These are phyloP conservation scores for Antennarius maculatus DNA, from an alignment of 2,797 vertebrate genomes.

Conservation along the genomic window DNA sequence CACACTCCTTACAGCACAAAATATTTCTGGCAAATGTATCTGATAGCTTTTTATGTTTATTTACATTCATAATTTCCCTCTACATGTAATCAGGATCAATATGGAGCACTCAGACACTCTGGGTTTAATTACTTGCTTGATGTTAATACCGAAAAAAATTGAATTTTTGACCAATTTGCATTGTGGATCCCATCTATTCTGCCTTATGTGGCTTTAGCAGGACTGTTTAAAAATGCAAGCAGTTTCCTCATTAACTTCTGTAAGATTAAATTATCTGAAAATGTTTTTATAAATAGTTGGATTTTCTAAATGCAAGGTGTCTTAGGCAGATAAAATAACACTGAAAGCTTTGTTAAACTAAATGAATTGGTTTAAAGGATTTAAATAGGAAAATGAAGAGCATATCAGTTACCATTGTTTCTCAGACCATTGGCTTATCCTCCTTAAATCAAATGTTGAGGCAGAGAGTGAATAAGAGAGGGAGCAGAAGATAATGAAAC, in stretches of 20 bases:
- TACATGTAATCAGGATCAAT: conserved; percentile 15
- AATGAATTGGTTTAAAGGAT: neutral
- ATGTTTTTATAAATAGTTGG: neutral
- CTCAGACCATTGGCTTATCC: too few relatives aligned
- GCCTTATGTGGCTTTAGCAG: neutral
- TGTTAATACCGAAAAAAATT: neutral
- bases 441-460: too few relatives aligned
- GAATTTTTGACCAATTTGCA: neutral
- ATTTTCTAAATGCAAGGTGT: neutral
- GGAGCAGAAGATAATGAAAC: too few relatives aligned
- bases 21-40: neutral
- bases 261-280: neutral
- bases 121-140: neutral
- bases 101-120: neutral
- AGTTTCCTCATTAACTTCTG: neutral
- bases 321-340: neutral
- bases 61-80: conserved; percentile 7
- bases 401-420: too few relatives aligned
- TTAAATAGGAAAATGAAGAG: too few relatives aligned
- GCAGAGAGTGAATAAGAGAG: too few relatives aligned
- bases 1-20: too few relatives aligned
- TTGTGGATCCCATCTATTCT: neutral
- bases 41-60: conserved; percentile 1
- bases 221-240: neutral
- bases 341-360: neutral